phyloP scores from a whole-genome alignment of 2,888 invertebrate genomes.

The Leptinotarsa rubiginosa region DNA sequence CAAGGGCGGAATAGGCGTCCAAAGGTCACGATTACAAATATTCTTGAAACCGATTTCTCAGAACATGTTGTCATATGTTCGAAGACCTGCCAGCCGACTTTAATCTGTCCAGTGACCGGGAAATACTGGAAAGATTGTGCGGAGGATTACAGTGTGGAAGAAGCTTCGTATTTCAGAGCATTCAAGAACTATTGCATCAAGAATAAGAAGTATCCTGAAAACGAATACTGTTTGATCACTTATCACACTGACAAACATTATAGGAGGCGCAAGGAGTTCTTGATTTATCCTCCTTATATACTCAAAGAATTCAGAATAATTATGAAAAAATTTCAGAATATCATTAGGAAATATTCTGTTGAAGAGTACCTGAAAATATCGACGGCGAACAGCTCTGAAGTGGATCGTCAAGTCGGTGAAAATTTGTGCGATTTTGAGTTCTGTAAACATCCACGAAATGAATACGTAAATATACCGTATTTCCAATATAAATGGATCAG shows the following conservation, averaged over 20 bases:
- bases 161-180: slow-evolving; percentile 4
- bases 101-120: slow-evolving; percentile 1
- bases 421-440: background rate
- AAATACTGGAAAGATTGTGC: slow-evolving; percentile 17
- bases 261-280: background rate
- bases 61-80: slow-evolving; percentile 18
- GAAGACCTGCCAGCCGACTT: slow-evolving; percentile 11
- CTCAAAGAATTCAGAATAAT: background rate
- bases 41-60: background rate
- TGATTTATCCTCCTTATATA: background rate
- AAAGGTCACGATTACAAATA: background rate
- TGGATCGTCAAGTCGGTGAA: background rate
- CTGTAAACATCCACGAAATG: background rate
- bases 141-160: background rate
- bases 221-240: background rate
- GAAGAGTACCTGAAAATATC: slow-evolving; percentile 4
- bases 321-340: background rate
- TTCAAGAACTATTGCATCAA: slow-evolving; percentile 11
- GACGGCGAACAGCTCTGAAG: background rate
- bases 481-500: too few relatives aligned
- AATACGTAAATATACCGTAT: too few relatives aligned
- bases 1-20: too few relatives aligned
- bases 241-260: slow-evolving; percentile 8
- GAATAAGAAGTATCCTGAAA: background rate
- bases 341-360: background rate